Evolutionary conservation across 23 tunicate genomes (phyloP), one percentile per base, ranked within the genome.

Genomic region (Phallusia fumigata): DNA sequence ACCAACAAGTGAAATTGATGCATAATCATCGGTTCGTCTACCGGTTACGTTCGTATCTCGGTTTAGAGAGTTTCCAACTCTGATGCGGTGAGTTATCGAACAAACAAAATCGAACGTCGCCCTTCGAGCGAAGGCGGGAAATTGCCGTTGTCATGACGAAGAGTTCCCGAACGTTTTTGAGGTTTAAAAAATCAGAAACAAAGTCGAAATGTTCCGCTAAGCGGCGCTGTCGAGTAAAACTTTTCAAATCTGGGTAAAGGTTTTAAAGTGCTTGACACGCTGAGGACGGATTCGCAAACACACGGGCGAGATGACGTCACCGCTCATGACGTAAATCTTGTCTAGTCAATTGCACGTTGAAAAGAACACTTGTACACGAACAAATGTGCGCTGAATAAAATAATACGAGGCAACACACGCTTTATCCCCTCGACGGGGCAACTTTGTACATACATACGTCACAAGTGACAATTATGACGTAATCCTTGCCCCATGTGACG

Each of bases 321-420:
- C 28, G 3, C 28, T 16, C 26, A 16, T 58, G 69, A 58, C 69
- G 69, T 58, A 58, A 58, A 22, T 6, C 28, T 58, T 58, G 69
- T 58, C 69, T 58, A 58, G 16, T 58, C 69, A 58, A 58, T 58
- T 58, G 69, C 69, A 58, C 69, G 69, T 58, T 8, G 69, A 58
- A 58, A 5, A 58, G 69, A 58, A 58, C 69, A 58, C 69, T 58
- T 58, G 69, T 40, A 40, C 47, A 40, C 47, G 10, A 5, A 40
- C 8, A 40, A 10, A 10, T 5, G 47, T 40, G 47, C 10, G 47
- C 47, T 5, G 10, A 40, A 40, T 3, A 40, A 40, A 10, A 40
- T 3, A 40, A 40, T 10, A 10, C 47, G 10, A 40, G 10, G 47
- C 10, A 40, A 40, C 47, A 10, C 5, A 40, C 47, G 47, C 10